Percentiles rank a stretch among this genome's conserved stretches.
These are phyloP conservation scores for Phorcus lineatus DNA, from an alignment of 2,888 invertebrate species.

Conservation along the genomic window DNA sequence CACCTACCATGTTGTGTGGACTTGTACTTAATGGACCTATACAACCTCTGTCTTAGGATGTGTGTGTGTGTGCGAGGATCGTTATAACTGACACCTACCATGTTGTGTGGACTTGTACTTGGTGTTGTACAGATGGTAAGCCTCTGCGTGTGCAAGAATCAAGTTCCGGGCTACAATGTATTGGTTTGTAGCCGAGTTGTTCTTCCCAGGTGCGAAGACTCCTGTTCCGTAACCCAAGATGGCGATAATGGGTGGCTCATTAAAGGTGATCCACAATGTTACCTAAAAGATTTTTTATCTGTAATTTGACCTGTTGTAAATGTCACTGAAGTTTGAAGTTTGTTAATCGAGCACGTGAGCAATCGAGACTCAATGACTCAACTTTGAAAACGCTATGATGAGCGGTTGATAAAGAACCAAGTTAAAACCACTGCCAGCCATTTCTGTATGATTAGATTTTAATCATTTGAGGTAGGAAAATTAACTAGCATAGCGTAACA, in stretches of 20 bases:
- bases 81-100: neutral
- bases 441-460: too few species aligned
- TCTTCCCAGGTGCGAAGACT: constrained; percentile 55
- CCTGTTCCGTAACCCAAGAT: constrained; percentile 62
- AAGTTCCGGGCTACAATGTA: constrained; percentile 82
- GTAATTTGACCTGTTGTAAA: too few species aligned
- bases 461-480: too few species aligned
- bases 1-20: too few species aligned
- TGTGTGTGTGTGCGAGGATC: constrained; percentile 67
- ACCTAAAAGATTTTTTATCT: constrained; percentile 54
- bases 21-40: constrained; percentile 39
- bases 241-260: constrained; percentile 80
- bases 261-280: constrained; percentile 86
- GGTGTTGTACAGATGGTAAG: constrained; percentile 78
- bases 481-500: too few species aligned
- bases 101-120: constrained; percentile 46
- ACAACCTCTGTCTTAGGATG: constrained; percentile 77
- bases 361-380: too few species aligned
- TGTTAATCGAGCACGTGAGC: too few species aligned
- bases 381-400: too few species aligned
- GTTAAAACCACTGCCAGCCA: too few species aligned
- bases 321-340: too few species aligned
- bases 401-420: too few species aligned
- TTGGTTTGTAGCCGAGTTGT: constrained; percentile 68
- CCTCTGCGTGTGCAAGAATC: constrained; percentile 82